A percentile compares a stretch with the other conserved stretches of the same genome.
These are phyloP conservation scores for Ibidorhyncha struthersii DNA, from an alignment of 2,113 vertebrate genomes.

Conservation along the genomic window DNA sequence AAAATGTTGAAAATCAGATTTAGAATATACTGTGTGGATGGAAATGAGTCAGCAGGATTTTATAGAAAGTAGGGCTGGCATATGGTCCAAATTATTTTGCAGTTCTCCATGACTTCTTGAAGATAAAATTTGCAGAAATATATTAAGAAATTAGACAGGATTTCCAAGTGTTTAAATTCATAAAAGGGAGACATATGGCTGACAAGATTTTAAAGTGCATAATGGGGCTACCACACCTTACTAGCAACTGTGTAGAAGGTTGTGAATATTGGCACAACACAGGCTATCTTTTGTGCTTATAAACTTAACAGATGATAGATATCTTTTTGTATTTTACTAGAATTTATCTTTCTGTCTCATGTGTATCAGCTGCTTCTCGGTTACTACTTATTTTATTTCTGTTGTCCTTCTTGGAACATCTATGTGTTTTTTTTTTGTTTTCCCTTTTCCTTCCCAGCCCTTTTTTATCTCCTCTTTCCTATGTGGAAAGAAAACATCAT, in stretches of 20 bases:
- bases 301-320: background rate
- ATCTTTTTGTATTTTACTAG: background rate
- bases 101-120: background rate
- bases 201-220: background rate
- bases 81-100: background rate
- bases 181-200: background rate
- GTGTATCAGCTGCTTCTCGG: background rate
- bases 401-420: background rate
- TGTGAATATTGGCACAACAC: background rate
- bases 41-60: background rate
- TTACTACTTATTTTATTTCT: background rate
- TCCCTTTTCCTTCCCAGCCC: background rate
- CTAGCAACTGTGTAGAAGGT: background rate
- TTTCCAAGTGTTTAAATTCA: background rate
- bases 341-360: background rate
- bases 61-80: background rate
- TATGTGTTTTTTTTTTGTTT: background rate
- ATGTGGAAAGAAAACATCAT: background rate
- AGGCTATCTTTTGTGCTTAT: background rate
- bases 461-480: background rate
- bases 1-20: background rate
- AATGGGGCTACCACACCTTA: background rate
- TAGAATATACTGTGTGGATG: background rate
- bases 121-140: background rate
- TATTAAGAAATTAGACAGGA: background rate